These are phyloP conservation scores for Bombus consobrinus DNA, from an alignment of 1,140 invertebrate genomes.

Conservation along the genomic window DNA sequence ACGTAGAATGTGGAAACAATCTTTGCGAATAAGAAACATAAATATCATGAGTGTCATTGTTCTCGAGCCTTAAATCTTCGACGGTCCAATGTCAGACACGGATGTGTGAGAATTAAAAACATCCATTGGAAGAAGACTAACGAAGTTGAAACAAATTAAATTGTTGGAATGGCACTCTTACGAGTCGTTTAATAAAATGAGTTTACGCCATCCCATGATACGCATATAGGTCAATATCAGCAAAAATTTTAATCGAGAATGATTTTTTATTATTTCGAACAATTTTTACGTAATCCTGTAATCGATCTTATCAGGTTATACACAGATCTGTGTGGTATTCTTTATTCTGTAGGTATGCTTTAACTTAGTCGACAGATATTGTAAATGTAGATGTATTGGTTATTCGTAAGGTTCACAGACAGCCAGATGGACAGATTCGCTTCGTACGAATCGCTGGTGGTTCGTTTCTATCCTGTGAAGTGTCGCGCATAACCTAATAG, in stretches of 20 bases:
- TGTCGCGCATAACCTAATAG: slow-evolving; percentile 19
- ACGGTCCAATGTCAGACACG: neutral
- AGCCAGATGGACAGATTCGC: neutral
- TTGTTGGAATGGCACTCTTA: neutral
- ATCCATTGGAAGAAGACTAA: neutral
- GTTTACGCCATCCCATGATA: neutral
- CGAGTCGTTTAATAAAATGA: neutral
- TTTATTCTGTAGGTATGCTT: too few species aligned
- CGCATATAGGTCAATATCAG: neutral
- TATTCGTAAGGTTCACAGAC: neutral
- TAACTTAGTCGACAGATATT: too few species aligned
- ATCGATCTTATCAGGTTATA: neutral
- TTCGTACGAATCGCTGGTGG: neutral
- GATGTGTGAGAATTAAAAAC: neutral
- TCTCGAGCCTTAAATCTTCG: neutral
- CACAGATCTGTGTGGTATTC: neutral
- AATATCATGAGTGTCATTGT: neutral
- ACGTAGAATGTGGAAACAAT: neutral
- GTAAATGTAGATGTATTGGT: neutral
- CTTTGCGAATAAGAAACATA: neutral
- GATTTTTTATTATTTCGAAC: neutral
- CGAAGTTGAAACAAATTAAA: neutral
- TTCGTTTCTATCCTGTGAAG: neutral
- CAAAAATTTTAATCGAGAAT: neutral
- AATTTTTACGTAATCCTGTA: neutral